phyloP scores from a whole-genome alignment of 2,888 invertebrate genomes.

The Pasiphila rectangulata region DNA sequence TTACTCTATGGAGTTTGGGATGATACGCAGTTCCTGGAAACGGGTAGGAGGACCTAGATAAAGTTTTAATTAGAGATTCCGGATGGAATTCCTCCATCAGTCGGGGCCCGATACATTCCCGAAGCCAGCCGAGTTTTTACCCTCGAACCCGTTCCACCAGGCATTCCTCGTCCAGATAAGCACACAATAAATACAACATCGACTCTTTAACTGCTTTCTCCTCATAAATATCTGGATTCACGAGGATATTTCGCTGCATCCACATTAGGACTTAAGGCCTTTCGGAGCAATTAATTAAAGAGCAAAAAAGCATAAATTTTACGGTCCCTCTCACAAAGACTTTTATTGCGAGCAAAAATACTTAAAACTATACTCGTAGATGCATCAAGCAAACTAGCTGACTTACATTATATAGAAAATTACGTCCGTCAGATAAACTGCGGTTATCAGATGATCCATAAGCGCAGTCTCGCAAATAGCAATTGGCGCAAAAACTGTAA shows the following conservation, averaged over 20 bases:
- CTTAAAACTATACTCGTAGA: constrained; percentile 2
- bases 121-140: constrained; percentile 71
- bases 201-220: constrained; percentile 56
- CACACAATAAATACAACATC: constrained; percentile 63
- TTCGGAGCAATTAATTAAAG: constrained; percentile 40
- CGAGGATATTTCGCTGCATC: constrained; percentile 35
- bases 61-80: constrained; percentile 80
- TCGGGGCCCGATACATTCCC: constrained; percentile 69
- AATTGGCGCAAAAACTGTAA: constrained; percentile 49
- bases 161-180: constrained; percentile 57
- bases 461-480: constrained; percentile 22
- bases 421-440: constrained; percentile 6
- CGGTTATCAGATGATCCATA: constrained; percentile 23
- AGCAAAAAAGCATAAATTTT: constrained; percentile 26
- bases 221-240: constrained; percentile 38
- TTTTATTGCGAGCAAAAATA: constrained; percentile 11
- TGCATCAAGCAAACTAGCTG: constrained; percentile 6
- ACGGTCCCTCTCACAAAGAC: constrained; percentile 7
- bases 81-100: constrained; percentile 69
- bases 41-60: constrained; percentile 61
- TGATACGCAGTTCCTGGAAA: constrained; percentile 43
- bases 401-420: constrained; percentile 1
- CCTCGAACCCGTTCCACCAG: constrained; percentile 61
- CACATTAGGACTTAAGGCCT: constrained; percentile 32
- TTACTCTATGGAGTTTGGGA: constrained; percentile 23